Percentiles rank a stretch among this genome's conserved stretches.
Evolutionary conservation across 30 jellyfish, hydroid and myxozoan genomes (phyloP).

Genomic region (Aurelia sp.): DNA sequence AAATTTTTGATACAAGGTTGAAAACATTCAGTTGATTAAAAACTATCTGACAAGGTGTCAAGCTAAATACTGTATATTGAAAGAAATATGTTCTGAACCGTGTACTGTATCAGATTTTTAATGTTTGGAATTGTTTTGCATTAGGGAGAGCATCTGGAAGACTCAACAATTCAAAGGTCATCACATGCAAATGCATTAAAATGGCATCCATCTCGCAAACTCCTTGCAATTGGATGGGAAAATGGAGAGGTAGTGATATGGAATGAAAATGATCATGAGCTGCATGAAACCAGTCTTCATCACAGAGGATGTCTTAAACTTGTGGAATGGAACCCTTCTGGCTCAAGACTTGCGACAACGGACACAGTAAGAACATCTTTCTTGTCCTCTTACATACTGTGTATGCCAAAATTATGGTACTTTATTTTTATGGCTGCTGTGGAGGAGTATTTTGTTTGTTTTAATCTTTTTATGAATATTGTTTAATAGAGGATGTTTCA

Average conservation of each 20-base stretch:
- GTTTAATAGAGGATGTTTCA: too few species aligned
- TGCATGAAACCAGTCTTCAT: slow-evolving; percentile 84
- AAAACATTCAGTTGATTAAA: too few species aligned
- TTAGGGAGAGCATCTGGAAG: slow-evolving; percentile 89
- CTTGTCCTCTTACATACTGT: too few species aligned
- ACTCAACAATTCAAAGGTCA: slow-evolving; percentile 82
- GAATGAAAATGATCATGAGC: slow-evolving; percentile 93
- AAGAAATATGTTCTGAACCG: too few species aligned
- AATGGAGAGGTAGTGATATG: slow-evolving; percentile 88
- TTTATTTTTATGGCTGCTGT: too few species aligned
- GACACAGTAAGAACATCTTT: slow-evolving; percentile 66
- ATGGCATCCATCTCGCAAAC: slow-evolving; percentile 97
- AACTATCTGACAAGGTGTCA: too few species aligned
- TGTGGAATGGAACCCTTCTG: slow-evolving; percentile 93
- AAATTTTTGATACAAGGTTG: too few species aligned
- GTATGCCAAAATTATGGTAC: too few species aligned
- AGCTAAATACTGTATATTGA: too few species aligned
- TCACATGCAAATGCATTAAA: slow-evolving; percentile 50
- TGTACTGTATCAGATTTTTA: too few species aligned
- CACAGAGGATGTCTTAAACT: slow-evolving; percentile 78
- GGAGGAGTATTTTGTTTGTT: too few species aligned
- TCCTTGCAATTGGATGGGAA: slow-evolving; percentile 95
- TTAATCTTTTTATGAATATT: too few species aligned
- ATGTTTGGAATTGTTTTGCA: neutral
- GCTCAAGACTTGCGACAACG: slow-evolving; percentile 85